Evolutionary conservation across 2,113 vertebrate species (phyloP).

Genomic region (Calidris pugnax): DNA sequence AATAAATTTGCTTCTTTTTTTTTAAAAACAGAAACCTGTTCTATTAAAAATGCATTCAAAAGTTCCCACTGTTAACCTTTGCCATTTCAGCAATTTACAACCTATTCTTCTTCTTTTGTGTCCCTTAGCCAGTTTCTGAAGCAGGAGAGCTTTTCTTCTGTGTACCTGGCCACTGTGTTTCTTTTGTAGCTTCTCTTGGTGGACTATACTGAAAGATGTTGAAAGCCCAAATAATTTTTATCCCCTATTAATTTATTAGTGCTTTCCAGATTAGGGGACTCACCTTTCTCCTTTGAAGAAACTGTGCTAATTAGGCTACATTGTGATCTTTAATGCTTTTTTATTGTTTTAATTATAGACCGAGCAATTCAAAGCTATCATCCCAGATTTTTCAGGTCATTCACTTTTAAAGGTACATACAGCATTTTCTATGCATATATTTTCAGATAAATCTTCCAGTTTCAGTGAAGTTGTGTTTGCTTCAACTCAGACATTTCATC

Average conservation of each 20-base stretch:
- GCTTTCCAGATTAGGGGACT: background rate
- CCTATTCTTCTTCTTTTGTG: background rate
- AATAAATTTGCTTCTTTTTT: background rate
- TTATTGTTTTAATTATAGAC: background rate
- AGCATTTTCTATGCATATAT: background rate
- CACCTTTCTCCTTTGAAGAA: background rate
- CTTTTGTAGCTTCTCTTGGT: background rate
- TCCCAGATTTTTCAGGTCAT: background rate
- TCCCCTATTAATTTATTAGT: background rate
- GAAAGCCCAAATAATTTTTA: background rate
- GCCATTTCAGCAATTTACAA: background rate
- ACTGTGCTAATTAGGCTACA: background rate
- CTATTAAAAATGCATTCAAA: background rate
- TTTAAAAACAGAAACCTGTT: background rate
- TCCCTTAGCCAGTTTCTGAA: background rate
- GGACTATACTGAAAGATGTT: background rate
- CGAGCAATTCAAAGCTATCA: background rate
- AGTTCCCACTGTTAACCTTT: background rate
- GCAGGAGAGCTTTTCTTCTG: background rate
- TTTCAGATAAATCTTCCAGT: background rate
- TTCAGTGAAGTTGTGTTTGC: background rate
- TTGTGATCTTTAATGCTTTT: background rate
- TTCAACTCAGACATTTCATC: background rate
- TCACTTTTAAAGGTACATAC: background rate
- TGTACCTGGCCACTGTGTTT: background rate